Evolutionary conservation across 1,140 invertebrate species (phyloP), one percentile per base, ranked within the genome.

Genomic region (Drosophila watanabei): DNA sequence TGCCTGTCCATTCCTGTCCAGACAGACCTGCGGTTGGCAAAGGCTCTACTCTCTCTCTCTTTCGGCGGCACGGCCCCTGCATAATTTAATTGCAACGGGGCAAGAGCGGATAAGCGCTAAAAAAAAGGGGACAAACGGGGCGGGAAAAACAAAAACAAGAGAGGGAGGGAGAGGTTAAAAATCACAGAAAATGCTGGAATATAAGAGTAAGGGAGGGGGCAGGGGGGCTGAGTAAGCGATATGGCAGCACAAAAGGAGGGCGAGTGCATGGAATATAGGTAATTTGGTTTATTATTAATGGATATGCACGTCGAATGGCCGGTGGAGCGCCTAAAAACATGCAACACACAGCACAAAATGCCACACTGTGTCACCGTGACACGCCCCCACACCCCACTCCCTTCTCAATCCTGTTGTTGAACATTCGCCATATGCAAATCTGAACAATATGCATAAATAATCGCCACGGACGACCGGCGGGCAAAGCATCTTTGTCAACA

Each of bases 41-140:
- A 45, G 58, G 63, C 39, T 63, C 35, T 49, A n/a, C 24, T 24
- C 24, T 24, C 32, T 16, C 13, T 14, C 32, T 24, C 37, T 30
- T 62, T 61, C 52, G 41, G 28, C 35, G 56, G 48, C 51, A 37
- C 48, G 64, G 51, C 0, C 24, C 35, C 75, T 79, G 75, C 75
- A 79, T 79, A 79, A 79, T 79, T 79, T 81, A 81, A 81, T 71
- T 81, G 71, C 79, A 81, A 57, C 43, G 51, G 64, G 79, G 49
- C 65, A 80, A 59, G 54, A 57, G 76, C 81, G 65, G 70, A 83
- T 79, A 75, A 75, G 68, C 63, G 73, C 30, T 41, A 48, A 48
- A 59, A 68, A 56, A 68, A 48, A 24, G 49, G 49, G 51, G 33
- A 60, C 58, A 49, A 77, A 59, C 37, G 11, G 46, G 45, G 35